Evolutionary conservation across 2,888 invertebrate species (phyloP), one percentile per base, ranked within the genome.

Genomic region (Drosophila seclusa): DNA sequence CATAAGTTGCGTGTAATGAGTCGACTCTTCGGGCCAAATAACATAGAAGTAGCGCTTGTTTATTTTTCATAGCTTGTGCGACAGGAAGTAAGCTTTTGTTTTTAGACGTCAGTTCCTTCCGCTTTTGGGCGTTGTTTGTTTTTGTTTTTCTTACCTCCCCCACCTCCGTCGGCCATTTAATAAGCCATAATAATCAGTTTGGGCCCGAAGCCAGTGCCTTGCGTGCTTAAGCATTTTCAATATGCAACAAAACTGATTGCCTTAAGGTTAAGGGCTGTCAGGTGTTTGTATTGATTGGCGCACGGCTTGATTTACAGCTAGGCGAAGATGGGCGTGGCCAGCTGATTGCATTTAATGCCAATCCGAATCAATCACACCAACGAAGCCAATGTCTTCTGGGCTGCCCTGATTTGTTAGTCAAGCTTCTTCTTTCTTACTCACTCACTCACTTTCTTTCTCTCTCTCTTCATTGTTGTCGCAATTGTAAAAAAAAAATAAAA

Each of bases 71-170:
- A 86, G 80, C 57, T 73, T 65, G 59, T 69, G 62, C 64, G 73
- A 59, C 81, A 80, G 90, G 89, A 89, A 86, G 90, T 83, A 73
- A 76, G 90, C 90, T 89, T 90, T 89, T 81, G 81, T 85, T 89
- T 89, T 82, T 70, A 86, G 86, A 90, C 81, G 88, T 79, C 86
- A 90, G 80, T 90, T 90, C 84, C 89, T 89, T 89, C 89, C 89
- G 90, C 68, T 79, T 58, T 50, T 45, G 52, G 74, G 72, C 78
- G 80, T 73, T 83, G 78, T 74, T 88, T 83, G 80, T 82, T 80
- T 78, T 61, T 71, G 59, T 58, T 73, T 48, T 49, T 16, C n/a
- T 55, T 8, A 24, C 18, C 16, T 34, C 54, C n/a, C 45, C 32
- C 38, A 21, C 10, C 32, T 32, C 21, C 16, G 3, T 2, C 16